Evolutionary conservation across 2,888 invertebrate species (phyloP).

Genomic region (Trichacis sp.): DNA sequence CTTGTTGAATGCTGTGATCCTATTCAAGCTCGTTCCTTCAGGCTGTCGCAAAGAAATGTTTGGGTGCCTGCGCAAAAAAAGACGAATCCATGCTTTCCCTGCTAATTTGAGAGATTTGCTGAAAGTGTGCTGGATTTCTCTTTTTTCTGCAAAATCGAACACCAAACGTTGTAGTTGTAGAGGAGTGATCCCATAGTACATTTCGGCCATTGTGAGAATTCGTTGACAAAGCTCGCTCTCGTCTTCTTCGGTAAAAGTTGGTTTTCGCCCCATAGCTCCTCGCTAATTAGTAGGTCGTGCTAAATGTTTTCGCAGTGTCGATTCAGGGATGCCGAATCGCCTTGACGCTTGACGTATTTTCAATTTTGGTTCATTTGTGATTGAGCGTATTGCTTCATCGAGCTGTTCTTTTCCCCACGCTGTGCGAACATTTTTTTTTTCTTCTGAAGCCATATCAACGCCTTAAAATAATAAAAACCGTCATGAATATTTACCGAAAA

Average conservation of each 20-base stretch:
- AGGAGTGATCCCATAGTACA: conserved; percentile 47
- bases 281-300: too few relatives aligned
- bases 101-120: conserved; percentile 43
- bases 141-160: conserved; percentile 45
- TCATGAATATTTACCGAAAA: too few relatives aligned
- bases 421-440: too few relatives aligned
- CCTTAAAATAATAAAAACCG: too few relatives aligned
- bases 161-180: conserved; percentile 44
- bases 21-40: conserved; percentile 53
- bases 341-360: conserved; percentile 29
- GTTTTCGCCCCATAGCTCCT: too few relatives aligned
- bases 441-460: too few relatives aligned
- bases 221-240: conserved; percentile 42
- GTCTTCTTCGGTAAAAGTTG: conserved; percentile 44
- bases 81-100: conserved; percentile 50
- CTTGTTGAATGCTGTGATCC: conserved; percentile 55
- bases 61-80: conserved; percentile 48
- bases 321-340: conserved; percentile 38
- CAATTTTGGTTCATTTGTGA: too few relatives aligned
- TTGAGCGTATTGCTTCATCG: too few relatives aligned
- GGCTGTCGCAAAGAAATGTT: conserved; percentile 41
- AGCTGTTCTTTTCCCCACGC: too few relatives aligned
- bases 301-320: too few relatives aligned
- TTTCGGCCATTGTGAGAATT: conserved; percentile 38
- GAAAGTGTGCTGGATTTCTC: conserved; percentile 49